phyloP scores from a whole-genome alignment of 2,113 vertebrate genomes.

The Rallus limicola region DNA sequence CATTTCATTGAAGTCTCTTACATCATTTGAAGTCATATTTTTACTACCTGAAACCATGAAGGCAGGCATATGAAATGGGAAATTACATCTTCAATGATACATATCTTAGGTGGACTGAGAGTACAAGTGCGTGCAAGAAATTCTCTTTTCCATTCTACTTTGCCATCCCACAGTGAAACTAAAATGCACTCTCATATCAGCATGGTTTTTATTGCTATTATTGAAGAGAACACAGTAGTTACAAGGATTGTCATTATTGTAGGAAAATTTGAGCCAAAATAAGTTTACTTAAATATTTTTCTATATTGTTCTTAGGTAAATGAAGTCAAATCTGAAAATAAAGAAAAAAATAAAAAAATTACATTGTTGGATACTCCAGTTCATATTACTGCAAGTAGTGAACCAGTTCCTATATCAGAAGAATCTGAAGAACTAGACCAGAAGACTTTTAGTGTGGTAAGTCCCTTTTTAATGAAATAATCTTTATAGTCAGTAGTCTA shows the following conservation, averaged over 20 bases:
- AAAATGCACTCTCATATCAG: background rate
- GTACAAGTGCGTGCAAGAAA: background rate
- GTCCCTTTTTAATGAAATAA: background rate
- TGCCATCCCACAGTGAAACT: background rate
- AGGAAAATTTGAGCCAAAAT: background rate
- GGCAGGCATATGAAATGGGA: background rate
- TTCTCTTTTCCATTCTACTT: background rate
- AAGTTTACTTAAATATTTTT: background rate
- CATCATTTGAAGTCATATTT: background rate
- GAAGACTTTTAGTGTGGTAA: slow-evolving; percentile 97
- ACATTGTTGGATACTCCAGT: slow-evolving; percentile 81
- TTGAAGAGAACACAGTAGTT: background rate
- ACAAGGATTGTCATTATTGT: background rate
- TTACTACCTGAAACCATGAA: background rate
- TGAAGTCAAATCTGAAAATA: slow-evolving; percentile 85
- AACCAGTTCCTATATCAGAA: slow-evolving; percentile 86
- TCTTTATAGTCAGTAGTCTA: background rate
- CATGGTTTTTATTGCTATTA: background rate
- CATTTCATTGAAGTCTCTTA: background rate
- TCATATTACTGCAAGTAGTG: slow-evolving; percentile 87
- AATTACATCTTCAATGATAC: accelerated
- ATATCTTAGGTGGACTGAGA: background rate
- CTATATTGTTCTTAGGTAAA: slow-evolving; percentile 66
- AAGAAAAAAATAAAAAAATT: slow-evolving; percentile 87
- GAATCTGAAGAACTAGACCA: slow-evolving; percentile 97